These are phyloP conservation scores for Meiosimyza decipiens DNA, from an alignment of 2,888 invertebrate genomes.

Conservation along the genomic window DNA sequence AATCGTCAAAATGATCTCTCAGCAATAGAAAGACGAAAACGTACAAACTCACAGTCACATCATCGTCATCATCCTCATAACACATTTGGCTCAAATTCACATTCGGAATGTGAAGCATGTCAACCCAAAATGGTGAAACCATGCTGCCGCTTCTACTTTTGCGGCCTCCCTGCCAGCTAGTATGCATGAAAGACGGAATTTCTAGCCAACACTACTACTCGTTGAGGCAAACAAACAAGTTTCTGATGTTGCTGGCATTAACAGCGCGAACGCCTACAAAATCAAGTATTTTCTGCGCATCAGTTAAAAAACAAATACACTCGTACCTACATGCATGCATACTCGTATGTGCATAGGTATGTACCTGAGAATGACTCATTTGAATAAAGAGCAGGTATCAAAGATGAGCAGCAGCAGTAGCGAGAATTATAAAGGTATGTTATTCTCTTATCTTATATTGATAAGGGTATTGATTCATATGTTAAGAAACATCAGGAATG, in stretches of 20 bases:
- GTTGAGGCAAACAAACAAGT: background rate
- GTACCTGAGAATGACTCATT: conserved; percentile 7
- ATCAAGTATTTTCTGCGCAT: conserved; percentile 25
- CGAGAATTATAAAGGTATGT: background rate
- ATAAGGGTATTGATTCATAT: background rate
- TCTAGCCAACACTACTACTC: background rate
- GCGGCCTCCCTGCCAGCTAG: background rate
- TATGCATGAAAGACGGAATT: conserved; percentile 6
- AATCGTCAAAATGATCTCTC: too few species aligned
- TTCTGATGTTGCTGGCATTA: conserved; percentile 9
- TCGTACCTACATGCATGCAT: background rate
- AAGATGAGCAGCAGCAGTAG: too few species aligned
- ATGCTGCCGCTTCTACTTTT: background rate
- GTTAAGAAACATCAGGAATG: too few species aligned
- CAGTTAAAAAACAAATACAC: background rate
- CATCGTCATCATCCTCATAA: too few species aligned
- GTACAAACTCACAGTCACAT: too few species aligned
- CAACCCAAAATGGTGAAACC: conserved; percentile 42
- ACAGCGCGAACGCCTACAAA: conserved; percentile 18
- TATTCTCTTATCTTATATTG: conserved; percentile 1
- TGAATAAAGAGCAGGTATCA: background rate
- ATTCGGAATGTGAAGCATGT: conserved; percentile 56
- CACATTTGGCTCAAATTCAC: conserved; percentile 28
- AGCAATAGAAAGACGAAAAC: too few species aligned
- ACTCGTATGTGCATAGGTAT: background rate